Evolutionary conservation across 2,113 vertebrate genomes (phyloP), one percentile per base, ranked within the genome.

Genomic region (Melospiza melodia): DNA sequence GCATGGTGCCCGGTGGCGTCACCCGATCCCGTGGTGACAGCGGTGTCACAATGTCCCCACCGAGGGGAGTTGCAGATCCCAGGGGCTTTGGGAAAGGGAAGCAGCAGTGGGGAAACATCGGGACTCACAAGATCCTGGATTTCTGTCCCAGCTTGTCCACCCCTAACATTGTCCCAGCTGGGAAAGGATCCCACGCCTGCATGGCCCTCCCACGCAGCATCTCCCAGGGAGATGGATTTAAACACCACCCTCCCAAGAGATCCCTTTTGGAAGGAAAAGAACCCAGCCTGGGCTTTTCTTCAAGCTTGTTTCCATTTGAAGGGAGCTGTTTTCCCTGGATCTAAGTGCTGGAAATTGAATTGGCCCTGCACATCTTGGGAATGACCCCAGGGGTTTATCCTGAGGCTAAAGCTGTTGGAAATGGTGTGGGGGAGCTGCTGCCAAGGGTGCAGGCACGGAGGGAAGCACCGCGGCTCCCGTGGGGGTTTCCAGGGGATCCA

Each of bases 141-240:
- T 69, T 74, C 43, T 73, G n/a, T 31, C 75, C 33, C 44, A 8
- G 39, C 13, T 48, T 63, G 48, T 33, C 35, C 89, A 27, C 28
- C 37, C 25, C 0, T 4, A 30, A 37, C 31, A 2, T 3, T 7
- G 2, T 61, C 48, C 11, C 43, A 0, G 1, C 1, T 6, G 46
- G 58, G 87, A 84, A 62, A 30, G 68, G 48, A 84, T 41, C 55
- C 35, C 49, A 3, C 4, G 22, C 22, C 48, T n/a, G 57, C n/a
- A 5, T 39, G 27, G 37, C 58, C 55, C 51, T 89, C 80, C 49
- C 43, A 35, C 2, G 0, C 67, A 21, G 35, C 49, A 33, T 68
- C 58, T 76, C 72, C 44, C 11, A 2, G 27, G 68, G 62, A 55
- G 52, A 59, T 3, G 6, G 49, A 31, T 49, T 80, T 8, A 35